phyloP scores from a whole-genome alignment of 2,797 vertebrate genomes.

The Adrianichthys oophorus region DNA sequence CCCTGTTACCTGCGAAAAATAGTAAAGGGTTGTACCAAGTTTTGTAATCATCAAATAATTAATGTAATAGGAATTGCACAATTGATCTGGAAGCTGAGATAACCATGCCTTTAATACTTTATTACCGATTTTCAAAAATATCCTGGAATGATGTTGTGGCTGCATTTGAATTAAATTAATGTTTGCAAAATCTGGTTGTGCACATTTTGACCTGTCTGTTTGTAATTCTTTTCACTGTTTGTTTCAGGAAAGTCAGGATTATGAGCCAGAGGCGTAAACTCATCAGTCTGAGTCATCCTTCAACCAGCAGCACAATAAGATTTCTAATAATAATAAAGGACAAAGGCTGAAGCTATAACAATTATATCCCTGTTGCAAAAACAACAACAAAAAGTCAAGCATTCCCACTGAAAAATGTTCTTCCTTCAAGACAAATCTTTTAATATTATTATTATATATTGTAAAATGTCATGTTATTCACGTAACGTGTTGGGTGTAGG shows the following conservation, averaged over 20 bases:
- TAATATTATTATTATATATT: constrained; percentile 84
- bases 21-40: no score
- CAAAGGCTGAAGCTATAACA: constrained; percentile 76
- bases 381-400: constrained; percentile 68
- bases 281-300: constrained; percentile 76
- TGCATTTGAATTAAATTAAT: no score
- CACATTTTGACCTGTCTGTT: constrained; percentile 5
- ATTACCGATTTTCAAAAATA: no score
- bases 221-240: constrained; percentile 35
- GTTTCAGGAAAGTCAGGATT: constrained; percentile 91
- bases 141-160: no score
- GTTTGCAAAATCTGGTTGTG: background rate
- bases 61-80: no score
- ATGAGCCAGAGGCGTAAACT: constrained; percentile 95
- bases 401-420: constrained; percentile 83
- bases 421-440: constrained; percentile 86
- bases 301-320: constrained; percentile 93
- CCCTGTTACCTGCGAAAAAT: no score
- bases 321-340: constrained; percentile 86
- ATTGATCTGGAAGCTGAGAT: no score
- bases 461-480: constrained; percentile 87
- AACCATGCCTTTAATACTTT: no score
- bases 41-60: no score
- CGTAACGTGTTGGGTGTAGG: constrained; percentile 86
- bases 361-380: constrained; percentile 79